Conservation (phyloP, 2,888 invertebrate species). For the Pristionchus entomophagus region DNA sequence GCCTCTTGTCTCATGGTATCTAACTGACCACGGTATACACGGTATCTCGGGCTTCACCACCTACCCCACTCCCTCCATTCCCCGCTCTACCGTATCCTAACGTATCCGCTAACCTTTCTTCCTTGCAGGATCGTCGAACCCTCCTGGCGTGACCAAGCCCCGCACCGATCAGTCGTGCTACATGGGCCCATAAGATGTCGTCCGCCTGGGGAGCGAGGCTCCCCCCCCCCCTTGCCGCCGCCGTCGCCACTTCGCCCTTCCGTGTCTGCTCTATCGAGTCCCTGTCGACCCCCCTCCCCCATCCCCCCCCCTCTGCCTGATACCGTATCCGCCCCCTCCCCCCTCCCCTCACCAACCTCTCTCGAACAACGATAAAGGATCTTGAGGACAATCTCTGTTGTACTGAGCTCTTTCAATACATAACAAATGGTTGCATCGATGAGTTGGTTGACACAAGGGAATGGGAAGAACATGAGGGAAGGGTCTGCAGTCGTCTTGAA, state of each 20-base stretch:
- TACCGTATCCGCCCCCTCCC: not conserved
- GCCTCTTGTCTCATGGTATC: too few relatives aligned
- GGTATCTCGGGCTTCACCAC: not conserved
- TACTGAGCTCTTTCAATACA: not conserved
- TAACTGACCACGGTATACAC: not conserved
- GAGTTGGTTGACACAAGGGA: too few relatives aligned
- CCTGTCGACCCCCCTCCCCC: not conserved
- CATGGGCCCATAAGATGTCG: conserved; percentile 15
- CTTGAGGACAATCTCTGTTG: not conserved
- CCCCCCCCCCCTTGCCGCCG: not conserved
- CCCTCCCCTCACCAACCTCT: conserved; percentile 19
- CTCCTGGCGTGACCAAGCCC: conserved; percentile 30
- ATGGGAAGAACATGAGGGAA: too few relatives aligned
- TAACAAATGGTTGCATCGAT: not conserved
- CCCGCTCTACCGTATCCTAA: not conserved
- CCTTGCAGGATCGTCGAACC: not conserved
- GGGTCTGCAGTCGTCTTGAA: too few relatives aligned
- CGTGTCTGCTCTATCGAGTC: conserved; percentile 42
- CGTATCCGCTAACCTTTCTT: not conserved
- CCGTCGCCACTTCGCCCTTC: not conserved
- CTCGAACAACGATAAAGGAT: conserved; percentile 30
- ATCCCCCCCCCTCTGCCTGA: not conserved
- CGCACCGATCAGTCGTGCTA: conserved; percentile 39
- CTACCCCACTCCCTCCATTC: not conserved
- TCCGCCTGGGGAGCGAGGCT: not conserved